Conservation (phyloP, 1,140 invertebrate species). For the Scaptomyza pallida region DNA sequence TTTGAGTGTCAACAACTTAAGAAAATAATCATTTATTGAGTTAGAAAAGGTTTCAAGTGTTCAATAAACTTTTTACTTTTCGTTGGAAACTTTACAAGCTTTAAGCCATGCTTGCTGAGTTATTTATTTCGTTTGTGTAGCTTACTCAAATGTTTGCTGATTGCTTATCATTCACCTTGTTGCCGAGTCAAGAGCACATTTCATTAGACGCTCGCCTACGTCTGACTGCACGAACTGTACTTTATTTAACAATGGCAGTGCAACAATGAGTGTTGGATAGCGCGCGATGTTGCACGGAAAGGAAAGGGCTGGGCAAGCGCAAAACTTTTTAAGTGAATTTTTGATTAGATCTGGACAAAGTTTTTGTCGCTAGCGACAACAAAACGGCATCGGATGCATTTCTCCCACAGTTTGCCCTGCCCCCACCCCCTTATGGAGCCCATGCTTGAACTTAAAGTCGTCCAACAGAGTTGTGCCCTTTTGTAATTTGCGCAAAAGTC, state of each 20-base stretch:
- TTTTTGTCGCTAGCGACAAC: conserved; percentile 69
- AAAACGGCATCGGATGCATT: conserved; percentile 48
- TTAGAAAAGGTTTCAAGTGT: too few relatives aligned
- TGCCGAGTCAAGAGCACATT: conserved; percentile 19
- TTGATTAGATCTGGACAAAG: conserved; percentile 81
- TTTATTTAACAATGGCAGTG: conserved; percentile 45
- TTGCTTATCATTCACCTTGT: conserved; percentile 33
- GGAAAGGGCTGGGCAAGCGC: conserved; percentile 59
- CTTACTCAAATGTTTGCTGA: conserved; percentile 10
- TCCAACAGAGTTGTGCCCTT: conserved; percentile 68
- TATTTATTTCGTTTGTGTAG: too few relatives aligned
- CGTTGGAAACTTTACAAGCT: not conserved
- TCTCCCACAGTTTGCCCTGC: conserved; percentile 28
- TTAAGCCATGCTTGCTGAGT: not conserved
- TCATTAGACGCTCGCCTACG: conserved; percentile 22
- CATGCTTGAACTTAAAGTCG: conserved; percentile 64
- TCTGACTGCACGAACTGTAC: conserved; percentile 11
- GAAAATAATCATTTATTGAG: too few relatives aligned
- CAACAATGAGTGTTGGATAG: conserved; percentile 52
- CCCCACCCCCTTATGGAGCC: not conserved
- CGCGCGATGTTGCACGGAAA: not conserved
- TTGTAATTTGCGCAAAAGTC: conserved; percentile 79
- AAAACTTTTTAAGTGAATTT: conserved; percentile 83
- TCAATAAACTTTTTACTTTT: too few relatives aligned
- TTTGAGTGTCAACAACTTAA: not conserved